These are phyloP conservation scores for Agriopis leucophaearia DNA, from an alignment of 2,888 invertebrate genomes.

Conservation along the genomic window DNA sequence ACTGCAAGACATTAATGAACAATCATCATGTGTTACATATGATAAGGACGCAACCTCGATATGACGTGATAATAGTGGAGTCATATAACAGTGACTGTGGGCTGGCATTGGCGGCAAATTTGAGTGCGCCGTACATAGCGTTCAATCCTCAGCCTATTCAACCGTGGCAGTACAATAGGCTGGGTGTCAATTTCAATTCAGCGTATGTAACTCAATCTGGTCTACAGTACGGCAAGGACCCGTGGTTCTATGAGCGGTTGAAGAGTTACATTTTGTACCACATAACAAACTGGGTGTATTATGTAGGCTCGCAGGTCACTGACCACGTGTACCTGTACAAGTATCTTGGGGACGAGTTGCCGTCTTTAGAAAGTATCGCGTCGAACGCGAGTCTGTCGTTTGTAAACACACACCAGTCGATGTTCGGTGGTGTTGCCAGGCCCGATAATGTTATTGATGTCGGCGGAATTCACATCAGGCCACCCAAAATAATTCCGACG, in stretches of 20 bases:
- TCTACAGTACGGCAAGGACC: constrained; percentile 76
- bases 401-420: constrained; percentile 89
- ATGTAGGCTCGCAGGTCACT: constrained; percentile 76
- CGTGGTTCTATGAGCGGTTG: constrained; percentile 79
- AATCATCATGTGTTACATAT: constrained; percentile 84
- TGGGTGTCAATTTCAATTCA: constrained; percentile 83
- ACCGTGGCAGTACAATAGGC: constrained; percentile 83
- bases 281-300: constrained; percentile 79
- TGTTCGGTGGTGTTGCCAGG: constrained; percentile 86
- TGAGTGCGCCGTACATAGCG: constrained; percentile 88
- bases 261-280: constrained; percentile 76
- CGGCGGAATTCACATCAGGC: constrained; percentile 88
- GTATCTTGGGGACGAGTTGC: constrained; percentile 83
- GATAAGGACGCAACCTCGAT: constrained; percentile 81
- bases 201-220: constrained; percentile 79
- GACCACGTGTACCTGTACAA: constrained; percentile 79
- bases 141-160: constrained; percentile 85
- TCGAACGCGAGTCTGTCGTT: constrained; percentile 86
- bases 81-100: constrained; percentile 92
- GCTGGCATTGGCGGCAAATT: constrained; percentile 88
- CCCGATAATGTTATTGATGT: constrained; percentile 88
- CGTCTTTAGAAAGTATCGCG: constrained; percentile 85
- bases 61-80: constrained; percentile 90
- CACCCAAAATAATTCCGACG: constrained; percentile 79
- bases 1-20: constrained; percentile 80